Evolutionary conservation across 2,113 vertebrate genomes (phyloP).

Genomic region (Oxyruncus cristatus): DNA sequence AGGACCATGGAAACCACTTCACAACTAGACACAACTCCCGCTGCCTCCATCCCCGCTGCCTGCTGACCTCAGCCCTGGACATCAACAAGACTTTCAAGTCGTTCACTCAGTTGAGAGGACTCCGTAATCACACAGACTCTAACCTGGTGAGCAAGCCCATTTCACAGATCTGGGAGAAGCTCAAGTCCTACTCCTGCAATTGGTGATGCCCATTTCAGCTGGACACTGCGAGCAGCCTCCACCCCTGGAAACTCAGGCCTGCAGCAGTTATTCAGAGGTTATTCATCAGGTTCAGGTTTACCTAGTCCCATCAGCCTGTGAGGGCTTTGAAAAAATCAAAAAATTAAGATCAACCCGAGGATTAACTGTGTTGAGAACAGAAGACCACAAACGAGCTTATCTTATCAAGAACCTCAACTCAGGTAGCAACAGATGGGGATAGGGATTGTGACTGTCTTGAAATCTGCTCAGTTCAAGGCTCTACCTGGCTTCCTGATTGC

Average conservation of each 20-base stretch:
- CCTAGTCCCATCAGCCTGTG: background rate
- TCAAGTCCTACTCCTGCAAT: background rate
- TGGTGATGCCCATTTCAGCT: background rate
- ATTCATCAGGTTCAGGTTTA: background rate
- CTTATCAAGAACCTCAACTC: background rate
- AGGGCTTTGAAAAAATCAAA: background rate
- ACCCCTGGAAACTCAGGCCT: background rate
- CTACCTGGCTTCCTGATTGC: background rate
- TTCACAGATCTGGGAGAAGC: background rate
- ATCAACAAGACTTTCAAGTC: background rate
- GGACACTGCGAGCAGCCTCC: background rate
- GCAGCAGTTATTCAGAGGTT: background rate
- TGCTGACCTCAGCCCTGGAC: constrained; percentile 12
- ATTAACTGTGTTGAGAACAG: background rate
- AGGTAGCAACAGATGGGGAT: constrained; percentile 36
- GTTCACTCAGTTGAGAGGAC: background rate
- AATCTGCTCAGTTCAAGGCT: background rate
- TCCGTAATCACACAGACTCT: background rate
- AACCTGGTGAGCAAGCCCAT: background rate
- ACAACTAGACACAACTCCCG: constrained; percentile 3
- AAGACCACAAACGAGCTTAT: constrained; percentile 8
- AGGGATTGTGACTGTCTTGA: background rate
- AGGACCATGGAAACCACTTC: constrained; percentile 49
- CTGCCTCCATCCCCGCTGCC: background rate
- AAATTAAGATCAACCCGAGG: background rate